Percentiles rank a stretch among this genome's conserved stretches.
Evolutionary conservation across 2,113 vertebrate genomes (phyloP).

Genomic region (Uropsilus gracilis): DNA sequence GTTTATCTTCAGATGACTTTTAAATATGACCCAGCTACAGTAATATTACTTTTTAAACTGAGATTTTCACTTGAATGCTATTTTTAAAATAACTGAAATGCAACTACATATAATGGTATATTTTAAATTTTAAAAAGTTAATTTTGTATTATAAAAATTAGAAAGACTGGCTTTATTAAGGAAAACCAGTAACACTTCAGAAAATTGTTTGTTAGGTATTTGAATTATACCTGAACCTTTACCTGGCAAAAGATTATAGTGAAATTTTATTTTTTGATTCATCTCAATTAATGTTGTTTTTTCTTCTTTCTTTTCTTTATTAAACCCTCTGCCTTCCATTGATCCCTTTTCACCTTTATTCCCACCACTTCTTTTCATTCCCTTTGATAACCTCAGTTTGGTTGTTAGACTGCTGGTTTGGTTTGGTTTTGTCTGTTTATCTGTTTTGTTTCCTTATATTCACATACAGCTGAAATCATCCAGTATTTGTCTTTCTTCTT

Average conservation of each 20-base stretch:
- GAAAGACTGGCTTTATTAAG: constrained; percentile 14
- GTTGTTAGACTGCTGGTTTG: neutral
- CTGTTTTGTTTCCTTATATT: neutral
- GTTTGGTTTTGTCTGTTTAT: neutral
- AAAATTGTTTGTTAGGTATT: neutral
- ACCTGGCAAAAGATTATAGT: neutral
- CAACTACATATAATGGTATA: constrained; percentile 71
- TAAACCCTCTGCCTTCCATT: neutral
- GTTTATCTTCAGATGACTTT: constrained; percentile 76
- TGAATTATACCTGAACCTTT: neutral
- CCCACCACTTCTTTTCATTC: neutral
- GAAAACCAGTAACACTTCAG: constrained; percentile 40
- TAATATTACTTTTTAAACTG: constrained; percentile 82
- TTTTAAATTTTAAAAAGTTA: constrained; percentile 67
- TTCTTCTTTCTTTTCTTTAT: neutral
- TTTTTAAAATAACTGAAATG: constrained; percentile 77
- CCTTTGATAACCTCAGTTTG: neutral
- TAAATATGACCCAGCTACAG: constrained; percentile 72
- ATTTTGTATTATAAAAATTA: constrained; percentile 57
- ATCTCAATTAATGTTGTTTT: no score
- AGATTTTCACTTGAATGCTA: constrained; percentile 77
- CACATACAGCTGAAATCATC: neutral
- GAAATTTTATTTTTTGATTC: neutral
- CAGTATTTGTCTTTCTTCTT: neutral
- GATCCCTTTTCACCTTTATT: neutral